Base-by-base conservation (phyloP, 2,888 invertebrate genomes). In the Hemaris fuciformis region DNA sequence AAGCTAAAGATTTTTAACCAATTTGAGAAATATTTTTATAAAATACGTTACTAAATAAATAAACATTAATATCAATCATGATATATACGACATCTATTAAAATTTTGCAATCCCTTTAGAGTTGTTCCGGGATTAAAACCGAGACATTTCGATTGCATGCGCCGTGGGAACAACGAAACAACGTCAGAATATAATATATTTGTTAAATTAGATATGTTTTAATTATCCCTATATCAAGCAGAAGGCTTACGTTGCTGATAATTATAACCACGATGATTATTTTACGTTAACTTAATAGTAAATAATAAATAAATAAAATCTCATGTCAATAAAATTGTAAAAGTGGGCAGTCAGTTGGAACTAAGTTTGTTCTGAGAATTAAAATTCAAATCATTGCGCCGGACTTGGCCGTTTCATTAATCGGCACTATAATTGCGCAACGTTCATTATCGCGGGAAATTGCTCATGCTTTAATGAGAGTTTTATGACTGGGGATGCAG, bases 391-490 rank as follows among this genome's bases (percentile, higher is more conserved):
- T 69, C 68, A 59, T 63, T 66, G 66, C 57, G 67, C 61, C 62
- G 60, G 65, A 73, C 71, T 72, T 75, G 73, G 72, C 71, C 72
- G 71, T 75, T 76, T 68, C 65, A 68, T 70, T 77, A 80, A 81
- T 81, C 80, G 80, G 79, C 75, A 79, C 72, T 75, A 71, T 75
- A 48, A 48, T 48, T 15, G 25, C 48, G 48, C 48, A 15, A 27
- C 79, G 77, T 76, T 81, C 80, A 74, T 80, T 84, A 85, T 80
- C 79, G 76, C 79, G 80, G 79, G 78, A 82, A 81, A 84, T 83
- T 78, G 83, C 79, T 75, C 71, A 72, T 75, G 68, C 74, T 74
- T 74, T 83, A 83, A 83, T 80, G 77, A 79, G 81, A 79, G 80
- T 82, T 84, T 84, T 85, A 85, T 81, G 80, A 59, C 27, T 20